These are phyloP conservation scores for Oxyscelio sp. DNA, from an alignment of 2,888 invertebrate species.

Conservation along the genomic window DNA sequence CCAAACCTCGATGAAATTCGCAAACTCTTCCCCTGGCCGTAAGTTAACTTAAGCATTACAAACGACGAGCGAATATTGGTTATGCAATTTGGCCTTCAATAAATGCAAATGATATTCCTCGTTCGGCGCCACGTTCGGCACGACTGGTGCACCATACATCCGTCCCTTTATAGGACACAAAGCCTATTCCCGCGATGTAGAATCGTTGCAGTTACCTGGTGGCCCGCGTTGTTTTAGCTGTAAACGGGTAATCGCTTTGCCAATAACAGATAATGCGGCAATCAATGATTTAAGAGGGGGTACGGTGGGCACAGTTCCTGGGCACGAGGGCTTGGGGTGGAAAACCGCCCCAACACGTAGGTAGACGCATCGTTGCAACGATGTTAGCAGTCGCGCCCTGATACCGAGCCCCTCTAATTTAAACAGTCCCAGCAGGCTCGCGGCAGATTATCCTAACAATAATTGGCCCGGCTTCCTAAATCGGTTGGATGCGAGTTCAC, in stretches of 20 bases:
- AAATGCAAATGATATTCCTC: constrained; percentile 69
- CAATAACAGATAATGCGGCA: constrained; percentile 89
- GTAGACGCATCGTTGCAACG: constrained; percentile 74
- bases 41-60: constrained; percentile 64
- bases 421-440: constrained; percentile 86
- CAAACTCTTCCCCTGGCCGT: constrained; percentile 34
- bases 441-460: constrained; percentile 86
- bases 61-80: constrained; percentile 67
- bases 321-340: constrained; percentile 30
- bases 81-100: constrained; percentile 70
- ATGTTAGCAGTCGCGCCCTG: constrained; percentile 81
- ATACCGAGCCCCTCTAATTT: constrained; percentile 82
- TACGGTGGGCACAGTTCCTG: constrained; percentile 33
- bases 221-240: constrained; percentile 81
- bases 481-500: constrained; percentile 77
- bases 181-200: constrained; percentile 45
- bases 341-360: constrained; percentile 40
- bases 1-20: constrained; percentile 32
- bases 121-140: constrained; percentile 9
- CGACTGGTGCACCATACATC: constrained; percentile 44
- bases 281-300: constrained; percentile 87
- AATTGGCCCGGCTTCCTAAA: constrained; percentile 83
- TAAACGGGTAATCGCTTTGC: constrained; percentile 88
- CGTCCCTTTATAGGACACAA: constrained; percentile 59
- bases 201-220: constrained; percentile 56